A percentile compares a stretch with the other conserved stretches of the same genome.
Conservation (phyloP, 2,113 vertebrate species). For the Eclectus roratus region DNA sequence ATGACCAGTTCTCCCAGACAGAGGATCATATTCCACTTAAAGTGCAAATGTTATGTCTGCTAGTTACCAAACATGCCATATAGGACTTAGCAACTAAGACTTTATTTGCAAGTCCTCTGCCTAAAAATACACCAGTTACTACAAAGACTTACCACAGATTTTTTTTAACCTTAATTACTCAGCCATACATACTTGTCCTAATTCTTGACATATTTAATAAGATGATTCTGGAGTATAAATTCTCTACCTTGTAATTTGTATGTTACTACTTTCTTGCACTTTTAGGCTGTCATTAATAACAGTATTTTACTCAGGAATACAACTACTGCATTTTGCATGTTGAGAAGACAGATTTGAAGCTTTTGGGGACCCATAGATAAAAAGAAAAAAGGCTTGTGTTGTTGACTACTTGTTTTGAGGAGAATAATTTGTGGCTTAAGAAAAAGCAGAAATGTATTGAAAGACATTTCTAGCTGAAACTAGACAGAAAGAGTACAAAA, state of each 20-base stretch:
- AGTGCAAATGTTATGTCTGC: background rate
- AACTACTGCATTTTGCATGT: background rate
- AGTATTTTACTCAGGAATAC: background rate
- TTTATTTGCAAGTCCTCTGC: background rate
- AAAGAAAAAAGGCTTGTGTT: background rate
- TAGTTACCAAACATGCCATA: background rate
- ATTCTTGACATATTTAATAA: background rate
- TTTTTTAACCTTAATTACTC: background rate
- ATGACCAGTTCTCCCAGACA: background rate
- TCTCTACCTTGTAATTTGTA: background rate
- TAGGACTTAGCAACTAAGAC: background rate
- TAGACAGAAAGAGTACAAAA: background rate
- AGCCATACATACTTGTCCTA: background rate
- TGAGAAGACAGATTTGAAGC: background rate
- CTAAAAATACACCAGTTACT: background rate
- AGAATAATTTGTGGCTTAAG: background rate
- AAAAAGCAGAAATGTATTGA: background rate
- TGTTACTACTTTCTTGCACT: background rate
- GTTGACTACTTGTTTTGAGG: background rate
- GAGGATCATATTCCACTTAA: slow-evolving; percentile 4
- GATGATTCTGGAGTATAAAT: background rate
- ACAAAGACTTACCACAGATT: background rate
- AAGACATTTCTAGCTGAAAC: background rate
- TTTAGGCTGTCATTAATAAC: background rate
- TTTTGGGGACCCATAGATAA: background rate